A percentile compares a stretch with the other conserved stretches of the same genome.
Conservation (phyloP, 2,888 invertebrate species). For the Sisyra terminalis region DNA sequence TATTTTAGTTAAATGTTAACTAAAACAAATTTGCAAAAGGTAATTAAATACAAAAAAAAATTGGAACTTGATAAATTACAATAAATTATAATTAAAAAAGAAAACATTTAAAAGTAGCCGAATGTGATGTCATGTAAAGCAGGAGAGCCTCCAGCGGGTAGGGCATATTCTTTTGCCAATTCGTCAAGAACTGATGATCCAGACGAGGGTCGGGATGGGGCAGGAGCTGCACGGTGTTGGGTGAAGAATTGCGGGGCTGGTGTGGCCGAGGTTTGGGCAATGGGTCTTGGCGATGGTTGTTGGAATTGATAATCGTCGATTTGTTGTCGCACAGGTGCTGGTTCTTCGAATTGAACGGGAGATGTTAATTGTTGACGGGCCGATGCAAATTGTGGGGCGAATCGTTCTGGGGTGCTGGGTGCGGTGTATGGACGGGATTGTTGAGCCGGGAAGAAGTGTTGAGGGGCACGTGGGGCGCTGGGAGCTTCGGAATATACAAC, state of each 20-base stretch:
- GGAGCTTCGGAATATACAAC: conserved; percentile 17
- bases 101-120: conserved; percentile 25
- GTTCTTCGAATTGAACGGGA: conserved; percentile 5
- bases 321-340: conserved; percentile 7
- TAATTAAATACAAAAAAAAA: no score
- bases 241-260: conserved; percentile 16
- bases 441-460: conserved; percentile 16
- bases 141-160: conserved; percentile 50
- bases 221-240: conserved; percentile 12
- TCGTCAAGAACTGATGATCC: conserved; percentile 46
- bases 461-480: conserved; percentile 18
- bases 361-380: conserved; percentile 12
- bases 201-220: conserved; percentile 12
- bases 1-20: no score
- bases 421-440: neutral
- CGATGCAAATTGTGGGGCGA: conserved; percentile 1
- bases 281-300: conserved; percentile 12
- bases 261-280: conserved; percentile 13
- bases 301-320: conserved; percentile 11
- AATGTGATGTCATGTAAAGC: conserved; percentile 71
- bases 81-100: neutral
- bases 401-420: conserved; percentile 10
- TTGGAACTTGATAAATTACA: no score
- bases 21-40: no score
- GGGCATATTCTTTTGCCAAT: conserved; percentile 61